phyloP scores from a whole-genome alignment of 2,797 vertebrate species.

The Molossus alvarezi region DNA sequence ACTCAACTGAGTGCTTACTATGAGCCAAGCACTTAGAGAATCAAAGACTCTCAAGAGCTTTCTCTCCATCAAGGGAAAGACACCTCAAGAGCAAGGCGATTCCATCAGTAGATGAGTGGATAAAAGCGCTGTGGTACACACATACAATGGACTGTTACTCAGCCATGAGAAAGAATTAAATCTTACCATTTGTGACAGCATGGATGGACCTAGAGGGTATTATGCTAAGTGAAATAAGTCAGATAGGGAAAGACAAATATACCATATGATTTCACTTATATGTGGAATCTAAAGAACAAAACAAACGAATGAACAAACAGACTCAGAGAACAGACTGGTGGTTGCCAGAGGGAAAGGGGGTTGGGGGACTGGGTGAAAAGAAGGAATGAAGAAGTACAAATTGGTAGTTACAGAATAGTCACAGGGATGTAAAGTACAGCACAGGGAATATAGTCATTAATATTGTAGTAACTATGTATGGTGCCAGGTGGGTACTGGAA shows the following conservation, averaged over 20 bases:
- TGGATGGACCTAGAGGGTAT: neutral
- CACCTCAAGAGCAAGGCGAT: neutral
- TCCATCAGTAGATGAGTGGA: neutral
- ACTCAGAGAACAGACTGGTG: neutral
- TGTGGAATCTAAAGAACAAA: neutral
- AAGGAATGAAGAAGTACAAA: neutral
- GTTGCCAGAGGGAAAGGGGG: neutral
- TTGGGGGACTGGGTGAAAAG: neutral
- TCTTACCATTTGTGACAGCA: neutral
- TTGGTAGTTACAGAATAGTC: neutral
- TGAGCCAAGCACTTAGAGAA: neutral
- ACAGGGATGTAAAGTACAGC: neutral
- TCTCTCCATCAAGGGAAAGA: neutral
- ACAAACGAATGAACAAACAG: neutral
- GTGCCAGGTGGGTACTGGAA: neutral
- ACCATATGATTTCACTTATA: neutral
- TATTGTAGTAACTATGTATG: neutral
- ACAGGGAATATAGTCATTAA: neutral
- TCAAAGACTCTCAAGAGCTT: conserved; percentile 11
- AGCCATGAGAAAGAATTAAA: neutral
- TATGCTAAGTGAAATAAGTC: neutral
- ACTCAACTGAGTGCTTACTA: neutral
- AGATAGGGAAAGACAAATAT: neutral
- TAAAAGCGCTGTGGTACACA: neutral
- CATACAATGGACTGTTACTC: neutral